Evolutionary conservation across 2,113 vertebrate species (phyloP).

Genomic region (Neogobius melanostomus): DNA sequence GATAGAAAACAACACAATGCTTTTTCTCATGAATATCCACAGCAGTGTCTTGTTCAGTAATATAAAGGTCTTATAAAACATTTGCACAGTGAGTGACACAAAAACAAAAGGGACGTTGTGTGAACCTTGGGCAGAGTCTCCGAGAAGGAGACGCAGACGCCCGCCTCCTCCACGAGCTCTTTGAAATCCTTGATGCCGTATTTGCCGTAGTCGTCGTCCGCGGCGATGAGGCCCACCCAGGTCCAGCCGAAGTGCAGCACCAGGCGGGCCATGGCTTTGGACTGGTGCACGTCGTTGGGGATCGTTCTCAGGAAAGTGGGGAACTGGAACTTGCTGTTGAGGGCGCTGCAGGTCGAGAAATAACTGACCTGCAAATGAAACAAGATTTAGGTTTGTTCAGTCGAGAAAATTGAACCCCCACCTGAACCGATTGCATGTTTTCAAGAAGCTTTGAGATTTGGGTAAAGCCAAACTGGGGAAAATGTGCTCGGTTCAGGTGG

Average conservation of each 20-base stretch:
- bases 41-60: background rate
- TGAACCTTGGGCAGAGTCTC: slow-evolving; percentile 82
- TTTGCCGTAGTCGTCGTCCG: slow-evolving; percentile 87
- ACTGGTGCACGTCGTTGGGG: slow-evolving; percentile 79
- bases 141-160: slow-evolving; percentile 84
- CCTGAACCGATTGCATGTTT: too few species aligned
- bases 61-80: background rate
- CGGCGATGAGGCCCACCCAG: slow-evolving; percentile 83
- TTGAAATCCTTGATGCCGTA: slow-evolving; percentile 85
- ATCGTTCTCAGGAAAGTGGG: slow-evolving; percentile 81
- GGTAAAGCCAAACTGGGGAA: too few species aligned
- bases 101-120: background rate
- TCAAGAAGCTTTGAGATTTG: too few species aligned
- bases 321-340: slow-evolving; percentile 85
- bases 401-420: background rate
- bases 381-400: background rate
- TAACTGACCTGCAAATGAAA: slow-evolving; percentile 78
- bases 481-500: too few species aligned
- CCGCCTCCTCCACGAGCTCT: slow-evolving; percentile 78
- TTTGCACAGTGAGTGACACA: background rate
- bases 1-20: too few species aligned
- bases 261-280: slow-evolving; percentile 75
- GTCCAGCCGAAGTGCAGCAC: slow-evolving; percentile 85
- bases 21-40: too few species aligned
- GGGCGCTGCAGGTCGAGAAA: slow-evolving; percentile 77